These are phyloP conservation scores for Tipula helvola DNA, from an alignment of 2,888 invertebrate genomes.

Conservation along the genomic window DNA sequence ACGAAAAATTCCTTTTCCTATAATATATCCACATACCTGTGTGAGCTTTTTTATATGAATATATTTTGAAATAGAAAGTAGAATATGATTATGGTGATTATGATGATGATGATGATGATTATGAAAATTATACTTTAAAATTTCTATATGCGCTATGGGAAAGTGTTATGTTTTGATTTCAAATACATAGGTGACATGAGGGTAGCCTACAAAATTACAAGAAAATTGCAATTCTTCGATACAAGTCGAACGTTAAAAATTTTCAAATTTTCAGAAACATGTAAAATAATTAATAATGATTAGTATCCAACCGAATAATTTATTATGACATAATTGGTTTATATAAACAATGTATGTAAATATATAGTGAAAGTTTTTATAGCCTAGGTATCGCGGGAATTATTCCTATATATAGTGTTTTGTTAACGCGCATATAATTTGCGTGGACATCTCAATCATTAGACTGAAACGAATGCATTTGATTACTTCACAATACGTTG, in stretches of 20 bases:
- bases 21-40: background rate
- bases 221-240: background rate
- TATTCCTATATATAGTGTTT: background rate
- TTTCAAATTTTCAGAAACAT: background rate
- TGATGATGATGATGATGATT: background rate
- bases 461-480: background rate
- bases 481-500: background rate
- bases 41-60: background rate
- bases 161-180: background rate
- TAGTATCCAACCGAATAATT: background rate
- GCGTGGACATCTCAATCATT: background rate
- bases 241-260: background rate
- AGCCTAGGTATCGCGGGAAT: background rate
- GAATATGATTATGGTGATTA: background rate
- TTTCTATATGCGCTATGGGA: background rate
- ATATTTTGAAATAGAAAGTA: background rate
- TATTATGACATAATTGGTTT: background rate
- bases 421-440: background rate
- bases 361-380: background rate
- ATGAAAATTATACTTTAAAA: background rate
- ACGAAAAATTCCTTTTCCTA: background rate
- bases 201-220: background rate
- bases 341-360: background rate
- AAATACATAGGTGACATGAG: background rate
- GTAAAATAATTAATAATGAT: background rate